These are phyloP conservation scores for Euphonia xanthogaster DNA, from an alignment of 2,797 vertebrate genomes.

Conservation along the genomic window DNA sequence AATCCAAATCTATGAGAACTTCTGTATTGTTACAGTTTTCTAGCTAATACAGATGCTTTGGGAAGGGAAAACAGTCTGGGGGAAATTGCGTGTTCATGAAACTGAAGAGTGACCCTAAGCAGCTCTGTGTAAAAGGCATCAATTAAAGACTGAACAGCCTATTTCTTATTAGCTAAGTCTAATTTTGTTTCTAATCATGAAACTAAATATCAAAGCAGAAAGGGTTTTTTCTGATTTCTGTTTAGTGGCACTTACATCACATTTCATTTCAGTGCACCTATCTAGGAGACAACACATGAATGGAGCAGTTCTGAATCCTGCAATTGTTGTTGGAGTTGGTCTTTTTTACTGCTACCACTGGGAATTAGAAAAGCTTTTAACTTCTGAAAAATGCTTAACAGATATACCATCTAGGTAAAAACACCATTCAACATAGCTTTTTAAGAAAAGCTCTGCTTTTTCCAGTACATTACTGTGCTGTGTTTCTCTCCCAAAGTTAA, in stretches of 20 bases:
- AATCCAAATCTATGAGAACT: fast-evolving
- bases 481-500: neutral
- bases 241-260: neutral
- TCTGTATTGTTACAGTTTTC: neutral
- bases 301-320: neutral
- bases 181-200: neutral
- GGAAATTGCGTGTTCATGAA: neutral
- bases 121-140: neutral
- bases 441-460: neutral
- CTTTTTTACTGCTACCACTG: neutral
- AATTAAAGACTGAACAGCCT: neutral
- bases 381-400: neutral
- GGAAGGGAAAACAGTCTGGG: neutral
- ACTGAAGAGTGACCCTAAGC: neutral
- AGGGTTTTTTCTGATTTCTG: neutral
- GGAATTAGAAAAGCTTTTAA: neutral
- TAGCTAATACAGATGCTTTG: neutral
- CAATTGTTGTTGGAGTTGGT: fast-evolving
- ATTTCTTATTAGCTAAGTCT: neutral
- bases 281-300: neutral
- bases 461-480: neutral
- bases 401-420: neutral
- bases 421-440: neutral
- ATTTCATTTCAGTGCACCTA: neutral
- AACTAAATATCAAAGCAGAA: constrained; percentile 2